Evolutionary conservation across 2,888 invertebrate species (phyloP), one percentile per base, ranked within the genome.

Genomic region (Boloria selene): DNA sequence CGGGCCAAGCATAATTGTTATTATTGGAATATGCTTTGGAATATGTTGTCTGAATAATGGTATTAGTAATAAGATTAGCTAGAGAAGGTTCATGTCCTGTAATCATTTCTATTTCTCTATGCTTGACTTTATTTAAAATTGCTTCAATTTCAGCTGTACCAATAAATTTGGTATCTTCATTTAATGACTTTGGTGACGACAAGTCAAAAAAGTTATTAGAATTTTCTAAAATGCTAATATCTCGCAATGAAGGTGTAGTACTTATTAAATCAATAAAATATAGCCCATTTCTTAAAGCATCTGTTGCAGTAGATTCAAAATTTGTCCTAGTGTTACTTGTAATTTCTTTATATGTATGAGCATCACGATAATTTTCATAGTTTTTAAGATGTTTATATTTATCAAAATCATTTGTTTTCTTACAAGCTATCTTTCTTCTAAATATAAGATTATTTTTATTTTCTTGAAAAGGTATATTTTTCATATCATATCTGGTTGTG

Each of bases 81-180:
- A 83, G 44, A 6, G 73, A 65, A n/a, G 81, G 80, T 26, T 65
- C 78, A 56, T 82, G 79, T 62, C 77, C 76, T 10, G 74, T 61
- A 13, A 83, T 72, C 69, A 76, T 79, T 65, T 80, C 68, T 26
- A 82, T 70, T 2, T 83, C 80, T 71, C 77, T 83, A 16, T 74
- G 66, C 76, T 87, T 88, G 14, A 86, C 81, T 65, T 81, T 76
- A 64, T 83, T 79, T 0, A 89, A 75, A 51, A 87, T 63, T 17
- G 68, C 71, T 75, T 88, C 88, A 55, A 88, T 78, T 67, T 82
- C 77, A 3, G 78, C 80, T 10, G 84, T 84, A 0, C 76, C 79
- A 13, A 60, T 44, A 22, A 47, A 49, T 5, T 64, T 51, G 10
- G 42, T 18, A 42, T 64, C 53, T 44, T 53, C 53, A 61, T 59